Evolutionary conservation across 2,888 invertebrate species (phyloP).

Genomic region (Amitus sp.): DNA sequence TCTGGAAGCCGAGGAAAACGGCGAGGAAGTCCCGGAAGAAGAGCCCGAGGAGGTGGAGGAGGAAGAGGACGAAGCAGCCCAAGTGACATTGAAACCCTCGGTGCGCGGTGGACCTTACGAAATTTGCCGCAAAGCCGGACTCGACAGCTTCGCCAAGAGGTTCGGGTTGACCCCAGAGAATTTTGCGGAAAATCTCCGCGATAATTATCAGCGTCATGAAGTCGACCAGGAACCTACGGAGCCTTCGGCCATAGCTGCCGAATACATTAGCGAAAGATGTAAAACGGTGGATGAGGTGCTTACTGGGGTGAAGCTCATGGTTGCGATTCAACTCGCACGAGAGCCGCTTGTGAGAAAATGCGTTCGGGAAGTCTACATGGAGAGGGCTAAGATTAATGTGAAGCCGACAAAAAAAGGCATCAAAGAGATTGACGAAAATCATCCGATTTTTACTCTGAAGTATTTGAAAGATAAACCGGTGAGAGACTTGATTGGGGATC

Average conservation of each 20-base stretch:
- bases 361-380: conserved; percentile 87
- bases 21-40: conserved; percentile 72
- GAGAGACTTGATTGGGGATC: conserved; percentile 86
- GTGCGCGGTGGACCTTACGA: conserved; percentile 89
- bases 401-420: conserved; percentile 89
- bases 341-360: conserved; percentile 90
- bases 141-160: conserved; percentile 85
- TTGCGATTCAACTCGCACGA: conserved; percentile 91
- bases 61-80: conserved; percentile 66
- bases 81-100: conserved; percentile 85
- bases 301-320: conserved; percentile 92
- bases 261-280: conserved; percentile 67
- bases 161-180: conserved; percentile 95
- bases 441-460: conserved; percentile 87
- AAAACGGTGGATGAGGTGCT: conserved; percentile 81
- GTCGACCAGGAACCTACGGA: conserved; percentile 92
- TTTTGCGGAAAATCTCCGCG: conserved; percentile 95
- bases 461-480: conserved; percentile 95
- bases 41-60: conserved; percentile 48
- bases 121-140: conserved; percentile 85
- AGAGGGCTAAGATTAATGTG: conserved; percentile 85
- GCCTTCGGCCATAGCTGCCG: conserved; percentile 83
- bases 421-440: conserved; percentile 96
- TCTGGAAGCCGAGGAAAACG: conserved; percentile 73
- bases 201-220: conserved; percentile 94